Base-by-base conservation (phyloP, 2,888 invertebrate genomes). In the Uloborus plumipes region DNA sequence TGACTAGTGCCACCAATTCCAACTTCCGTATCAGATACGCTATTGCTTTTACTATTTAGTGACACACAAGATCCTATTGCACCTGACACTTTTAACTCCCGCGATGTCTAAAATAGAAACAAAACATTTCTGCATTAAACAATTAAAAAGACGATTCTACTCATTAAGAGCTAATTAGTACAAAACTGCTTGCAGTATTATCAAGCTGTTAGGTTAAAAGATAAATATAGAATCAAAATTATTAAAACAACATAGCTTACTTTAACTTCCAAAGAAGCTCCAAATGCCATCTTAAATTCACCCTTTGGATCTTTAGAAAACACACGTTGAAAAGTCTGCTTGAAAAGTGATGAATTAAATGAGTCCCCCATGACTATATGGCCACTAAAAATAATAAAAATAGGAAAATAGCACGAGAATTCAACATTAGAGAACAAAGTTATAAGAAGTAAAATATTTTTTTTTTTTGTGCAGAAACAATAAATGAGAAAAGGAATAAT, bases 321-420 rank as follows among this genome's bases (percentile, higher is more conserved):
- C 4, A 99, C 97, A 86, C 98, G 92, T 90, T 98, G 98, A 92
- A 98, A 99, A 87, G 99, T 98, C 91, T 99, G 99, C 90, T 99
- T 99, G 91, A 99, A 99, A 13, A 99, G 91, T 0, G 98, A 96
- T 0, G 99, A 99, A 89, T 98, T 97, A 90, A 99, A 99, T 0
- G 98, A 98, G 89, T 99, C 99, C 6, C 98, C 99, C 97, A 99
- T 98, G 26, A 99, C 97, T 95, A 99, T 98, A 88, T 99, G 97
- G 0, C 99, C 99, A 26, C 98, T 94, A 89, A 53, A 91, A 91
- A 26, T 26, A 4, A 53, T 20, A 69, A 39, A 47, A 78, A 79
- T 20, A 20, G 50, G n/a, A 26, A 51, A 62, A 13, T 11, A 9
- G 9, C 39, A 39, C 9, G 39, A 39, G 39, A 39, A 9, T 39